Evolutionary conservation across 2,113 vertebrate species (phyloP), one percentile per base, ranked within the genome.

Genomic region (Spea multiplicata): DNA sequence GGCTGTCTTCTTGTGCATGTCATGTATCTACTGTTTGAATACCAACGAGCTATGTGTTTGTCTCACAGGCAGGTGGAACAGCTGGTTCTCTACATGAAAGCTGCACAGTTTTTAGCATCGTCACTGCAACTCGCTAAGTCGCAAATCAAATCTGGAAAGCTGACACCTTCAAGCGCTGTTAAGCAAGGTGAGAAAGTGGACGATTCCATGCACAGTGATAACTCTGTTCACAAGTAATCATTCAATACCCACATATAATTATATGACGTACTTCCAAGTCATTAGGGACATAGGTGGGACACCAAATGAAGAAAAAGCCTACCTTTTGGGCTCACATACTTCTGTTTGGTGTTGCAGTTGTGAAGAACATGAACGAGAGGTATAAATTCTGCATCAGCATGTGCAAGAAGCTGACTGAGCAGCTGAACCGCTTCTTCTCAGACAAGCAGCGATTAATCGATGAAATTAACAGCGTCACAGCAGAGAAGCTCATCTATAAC

Each of bases 361-460:
- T 99, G 86, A 97, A 93, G 90, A 96, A 69, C 86, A 88, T 99
- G 86, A 99, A 99, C 0, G 96, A 98, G 62, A 93, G 94, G 30
- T 98, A 98, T 83, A 98, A 99, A 84, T 95, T 92, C 90, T 98
- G 97, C 87, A 97, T 99, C 12, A 84, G 90, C 9, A 94, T 98
- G 88, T 98, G 96, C 87, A 97, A 96, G 75, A 95, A 90, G 65
- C 76, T 99, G 78, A 98, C 97, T 0, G 95, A 97, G 83, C 96
- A 95, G 86, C 86, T 98, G 85, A 97, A 94, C 87, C 94, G 92
- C 82, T 99, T 99, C 91, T 98, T 99, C 87, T 96, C 95, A 0
- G 97, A 99, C 85, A 99, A 99, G 85, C 97, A 99, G 84, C 93
- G 94, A 46, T 98, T 99, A 75, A 93, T 97, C 69, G 96, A 98